Conservation (phyloP, 2,888 invertebrate species). For the Caradrina clavipalpis region DNA sequence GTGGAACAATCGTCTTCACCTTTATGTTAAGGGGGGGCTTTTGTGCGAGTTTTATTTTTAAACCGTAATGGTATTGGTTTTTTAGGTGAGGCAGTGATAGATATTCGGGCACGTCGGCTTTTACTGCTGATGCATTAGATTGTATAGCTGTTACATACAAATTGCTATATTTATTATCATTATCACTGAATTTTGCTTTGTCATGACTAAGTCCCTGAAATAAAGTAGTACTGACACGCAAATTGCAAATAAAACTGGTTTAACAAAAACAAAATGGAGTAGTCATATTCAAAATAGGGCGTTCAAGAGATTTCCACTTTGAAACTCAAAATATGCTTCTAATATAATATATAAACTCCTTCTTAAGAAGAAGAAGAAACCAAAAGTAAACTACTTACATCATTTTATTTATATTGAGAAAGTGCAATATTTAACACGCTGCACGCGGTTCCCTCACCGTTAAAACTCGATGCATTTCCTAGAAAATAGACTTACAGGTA, state of each 20-base stretch:
- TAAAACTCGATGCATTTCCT: conserved; percentile 22
- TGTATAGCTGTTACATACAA: background rate
- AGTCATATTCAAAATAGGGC: too few relatives aligned
- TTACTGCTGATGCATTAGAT: conserved; percentile 36
- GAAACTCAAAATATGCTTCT: too few relatives aligned
- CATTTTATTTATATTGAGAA: background rate
- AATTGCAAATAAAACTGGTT: too few relatives aligned
- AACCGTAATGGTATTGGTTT: conserved; percentile 53
- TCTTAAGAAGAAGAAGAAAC: too few relatives aligned
- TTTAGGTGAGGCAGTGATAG: conserved; percentile 38
- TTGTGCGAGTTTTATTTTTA: conserved; percentile 36
- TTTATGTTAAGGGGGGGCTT: conserved; percentile 50
- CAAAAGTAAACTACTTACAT: too few relatives aligned
- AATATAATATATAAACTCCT: background rate
- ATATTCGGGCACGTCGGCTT: background rate
- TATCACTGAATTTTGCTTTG: too few relatives aligned
- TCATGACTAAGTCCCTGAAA: too few relatives aligned
- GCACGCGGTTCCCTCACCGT: background rate
- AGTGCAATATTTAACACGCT: background rate
- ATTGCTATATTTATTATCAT: background rate
- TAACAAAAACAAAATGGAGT: too few relatives aligned
- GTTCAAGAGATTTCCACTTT: too few relatives aligned
- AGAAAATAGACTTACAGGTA: conserved; percentile 43
- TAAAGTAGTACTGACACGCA: too few relatives aligned
- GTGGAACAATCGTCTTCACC: conserved; percentile 66